Percentiles rank a stretch among this genome's conserved stretches.
Conservation (phyloP, 2,888 invertebrate species). For the Cheilosia soror region DNA sequence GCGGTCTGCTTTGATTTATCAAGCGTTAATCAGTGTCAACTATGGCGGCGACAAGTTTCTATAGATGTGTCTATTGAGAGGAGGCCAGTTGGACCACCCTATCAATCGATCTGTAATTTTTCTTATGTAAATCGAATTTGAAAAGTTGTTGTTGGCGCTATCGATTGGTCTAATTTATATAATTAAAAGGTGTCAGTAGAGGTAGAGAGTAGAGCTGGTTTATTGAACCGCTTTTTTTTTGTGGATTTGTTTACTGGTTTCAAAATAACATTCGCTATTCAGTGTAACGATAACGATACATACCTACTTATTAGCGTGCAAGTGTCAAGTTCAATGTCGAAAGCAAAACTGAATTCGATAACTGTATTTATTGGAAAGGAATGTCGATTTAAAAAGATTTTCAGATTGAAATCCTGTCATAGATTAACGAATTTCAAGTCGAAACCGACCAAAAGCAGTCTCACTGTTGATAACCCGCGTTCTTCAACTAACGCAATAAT, state of each 20-base stretch:
- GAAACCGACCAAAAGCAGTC: too few species aligned
- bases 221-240: conserved; percentile 8
- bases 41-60: conserved; percentile 4
- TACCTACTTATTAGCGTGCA: not conserved
- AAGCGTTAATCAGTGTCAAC: conserved; percentile 50
- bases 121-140: not conserved
- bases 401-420: too few species aligned
- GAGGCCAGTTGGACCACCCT: conserved; percentile 1
- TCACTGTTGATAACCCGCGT: too few species aligned
- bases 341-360: too few species aligned
- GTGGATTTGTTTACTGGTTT: not conserved
- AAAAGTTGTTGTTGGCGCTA: not conserved
- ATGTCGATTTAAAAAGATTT: too few species aligned
- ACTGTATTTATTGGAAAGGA: too few species aligned
- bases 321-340: conserved; percentile 3
- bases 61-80: conserved; percentile 7
- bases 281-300: not conserved
- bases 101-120: not conserved
- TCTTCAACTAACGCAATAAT: too few species aligned
- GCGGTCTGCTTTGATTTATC: conserved; percentile 54
- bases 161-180: conserved; percentile 26
- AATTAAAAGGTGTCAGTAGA: conserved; percentile 9
- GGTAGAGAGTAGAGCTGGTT: not conserved
- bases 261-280: not conserved
- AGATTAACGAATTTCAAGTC: too few species aligned